Evolutionary conservation across 2,797 vertebrate genomes (phyloP).

Genomic region (Nyctalus aviator): DNA sequence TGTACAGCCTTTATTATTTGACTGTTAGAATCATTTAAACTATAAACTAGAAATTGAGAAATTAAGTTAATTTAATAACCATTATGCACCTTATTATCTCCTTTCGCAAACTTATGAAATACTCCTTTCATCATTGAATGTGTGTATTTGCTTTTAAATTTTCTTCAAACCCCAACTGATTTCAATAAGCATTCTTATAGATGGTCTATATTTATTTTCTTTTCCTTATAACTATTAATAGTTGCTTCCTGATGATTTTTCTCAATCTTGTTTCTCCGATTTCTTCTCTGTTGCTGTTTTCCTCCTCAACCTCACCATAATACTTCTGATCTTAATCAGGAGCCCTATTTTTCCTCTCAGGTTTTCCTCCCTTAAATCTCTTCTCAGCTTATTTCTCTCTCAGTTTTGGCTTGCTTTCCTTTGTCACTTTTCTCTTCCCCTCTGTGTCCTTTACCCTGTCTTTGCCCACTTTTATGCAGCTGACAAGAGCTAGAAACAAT

Average conservation of each 20-base stretch:
- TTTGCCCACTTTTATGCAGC: not conserved
- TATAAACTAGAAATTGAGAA: not conserved
- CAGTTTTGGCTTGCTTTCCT: not conserved
- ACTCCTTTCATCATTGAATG: not conserved
- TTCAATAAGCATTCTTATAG: not conserved
- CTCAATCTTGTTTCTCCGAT: not conserved
- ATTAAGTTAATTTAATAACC: not conserved
- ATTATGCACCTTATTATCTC: not conserved
- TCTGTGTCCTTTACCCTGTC: not conserved
- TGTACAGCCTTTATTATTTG: not conserved
- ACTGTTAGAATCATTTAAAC: slow-evolving; percentile 31
- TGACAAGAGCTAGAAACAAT: slow-evolving; percentile 29
- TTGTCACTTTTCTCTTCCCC: not conserved
- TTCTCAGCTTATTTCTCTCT: not conserved
- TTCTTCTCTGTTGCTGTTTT: slow-evolving; percentile 27
- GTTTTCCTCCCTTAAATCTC: not conserved
- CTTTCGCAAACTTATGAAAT: not conserved
- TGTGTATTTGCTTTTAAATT: not conserved
- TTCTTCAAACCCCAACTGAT: not conserved
- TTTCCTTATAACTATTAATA: not conserved
- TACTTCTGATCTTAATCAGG: not conserved
- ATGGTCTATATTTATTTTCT: not conserved
- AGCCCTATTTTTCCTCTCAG: not conserved
- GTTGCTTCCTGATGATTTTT: slow-evolving; percentile 17
- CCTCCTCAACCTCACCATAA: not conserved